Base-by-base conservation (phyloP, 2,113 vertebrate genomes). In the Sinocyclocheilus maitianheensis region DNA sequence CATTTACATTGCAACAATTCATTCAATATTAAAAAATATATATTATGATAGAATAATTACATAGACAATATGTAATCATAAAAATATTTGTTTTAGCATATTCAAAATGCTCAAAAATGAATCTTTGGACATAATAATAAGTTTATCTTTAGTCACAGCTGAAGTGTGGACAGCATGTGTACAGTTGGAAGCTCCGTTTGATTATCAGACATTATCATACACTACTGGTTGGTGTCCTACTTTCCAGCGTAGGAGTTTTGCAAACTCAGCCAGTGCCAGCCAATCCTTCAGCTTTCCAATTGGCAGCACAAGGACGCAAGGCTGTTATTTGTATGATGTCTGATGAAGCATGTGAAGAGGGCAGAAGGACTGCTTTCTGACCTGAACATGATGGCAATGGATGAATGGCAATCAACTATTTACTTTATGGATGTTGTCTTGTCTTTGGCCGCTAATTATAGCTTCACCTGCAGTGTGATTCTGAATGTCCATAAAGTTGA, bases 271-370 rank as follows among this genome's bases (percentile, higher is more conserved):
- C 87, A 89, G 89, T 89, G 90, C 88, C 85, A 85, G 89, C 67
- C 89, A 90, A 85, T 84, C 87, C 76, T 30, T 80, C 40, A 69
- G 65, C 65, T 86, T 55, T 86, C 72, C 53, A 77, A 40, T 30
- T 81, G 81, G 77, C 84, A 72, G 87, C 11, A 79, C 92, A 92
- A 93, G 93, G 93, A n/a, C n/a, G n/a, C 90, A 93, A 92, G 92
- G 92, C 89, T 90, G 91, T 92, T 93, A 94, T 95, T 92, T 93
- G 92, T 93, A 91, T 83, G 89, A 91, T 92, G 92, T 88, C 71
- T 62, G 43, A 85, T 58, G n/a, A 86, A 7, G 87, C 86, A 89
- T 91, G 90, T 53, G 78, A 85, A 67, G 30, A 3, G 65, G 18
- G 51, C 22, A 82, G 74, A 67, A 83, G 58, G 82, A 51, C 72